phyloP scores from a whole-genome alignment of 2,797 vertebrate genomes.

The Synaphobranchus kaupii region DNA sequence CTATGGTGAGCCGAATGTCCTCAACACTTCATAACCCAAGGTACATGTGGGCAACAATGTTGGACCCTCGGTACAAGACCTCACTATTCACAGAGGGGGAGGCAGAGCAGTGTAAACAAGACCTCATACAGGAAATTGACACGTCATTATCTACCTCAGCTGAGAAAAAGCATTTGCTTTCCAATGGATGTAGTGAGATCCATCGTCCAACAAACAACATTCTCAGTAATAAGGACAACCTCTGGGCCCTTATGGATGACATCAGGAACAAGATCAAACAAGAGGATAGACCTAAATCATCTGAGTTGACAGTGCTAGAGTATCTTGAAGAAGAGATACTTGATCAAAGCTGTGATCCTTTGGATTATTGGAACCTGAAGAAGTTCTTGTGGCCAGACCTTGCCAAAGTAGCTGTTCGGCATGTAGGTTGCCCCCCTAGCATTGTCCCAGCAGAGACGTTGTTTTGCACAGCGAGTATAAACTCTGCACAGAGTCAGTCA shows the following conservation, averaged over 20 bases:
- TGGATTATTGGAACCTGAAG: conserved; percentile 97
- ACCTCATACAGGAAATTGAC: conserved; percentile 92
- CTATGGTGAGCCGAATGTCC: conserved; percentile 89
- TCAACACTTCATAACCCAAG: conserved; percentile 86
- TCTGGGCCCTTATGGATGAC: conserved; percentile 92
- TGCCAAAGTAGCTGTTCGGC: conserved; percentile 90
- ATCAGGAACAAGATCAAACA: conserved; percentile 82
- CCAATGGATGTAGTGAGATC: conserved; percentile 79
- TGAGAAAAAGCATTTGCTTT: conserved; percentile 68
- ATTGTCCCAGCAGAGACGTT: conserved; percentile 90
- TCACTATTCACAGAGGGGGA: conserved; percentile 95
- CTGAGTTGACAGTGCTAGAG: conserved; percentile 88
- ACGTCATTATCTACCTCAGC: conserved; percentile 87
- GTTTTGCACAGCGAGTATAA: conserved; percentile 88
- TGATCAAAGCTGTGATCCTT: conserved; percentile 95
- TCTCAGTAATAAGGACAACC: conserved; percentile 76
- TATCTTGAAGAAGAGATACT: conserved; percentile 97
- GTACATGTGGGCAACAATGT: conserved; percentile 91
- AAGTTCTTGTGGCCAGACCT: conserved; percentile 91
- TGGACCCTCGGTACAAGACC: conserved; percentile 96
- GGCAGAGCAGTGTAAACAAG: conserved; percentile 90
- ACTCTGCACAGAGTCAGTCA: conserved; percentile 84
- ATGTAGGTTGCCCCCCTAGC: conserved; percentile 93
- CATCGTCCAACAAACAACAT: conserved; percentile 69
- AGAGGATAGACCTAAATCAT: conserved; percentile 82